Percentiles rank a stretch among this genome's conserved stretches.
These are phyloP conservation scores for Caenorhabditis parvicauda DNA, from an alignment of 2,888 invertebrate species.

Conservation along the genomic window DNA sequence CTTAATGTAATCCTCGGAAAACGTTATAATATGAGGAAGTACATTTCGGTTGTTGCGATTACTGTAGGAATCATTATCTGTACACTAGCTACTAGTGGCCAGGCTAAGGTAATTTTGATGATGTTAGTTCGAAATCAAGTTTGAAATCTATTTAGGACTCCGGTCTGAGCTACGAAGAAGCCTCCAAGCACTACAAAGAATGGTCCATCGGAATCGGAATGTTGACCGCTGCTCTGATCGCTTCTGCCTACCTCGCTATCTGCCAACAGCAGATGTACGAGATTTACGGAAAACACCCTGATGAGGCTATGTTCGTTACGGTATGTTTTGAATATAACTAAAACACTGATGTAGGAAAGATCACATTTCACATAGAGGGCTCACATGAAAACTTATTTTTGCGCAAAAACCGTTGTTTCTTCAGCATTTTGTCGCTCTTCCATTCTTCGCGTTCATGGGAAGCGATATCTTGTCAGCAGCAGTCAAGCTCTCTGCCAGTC, in stretches of 20 bases:
- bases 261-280: constrained; percentile 66
- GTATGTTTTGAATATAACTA: constrained; percentile 55
- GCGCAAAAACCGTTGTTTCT: neutral
- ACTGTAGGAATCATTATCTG: constrained; percentile 88
- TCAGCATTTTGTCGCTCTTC: constrained; percentile 83
- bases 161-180: constrained; percentile 48
- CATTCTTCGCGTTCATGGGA: constrained; percentile 80
- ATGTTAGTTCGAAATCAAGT: neutral
- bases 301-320: constrained; percentile 68
- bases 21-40: constrained; percentile 74
- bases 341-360: neutral
- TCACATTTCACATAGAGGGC: too few species aligned
- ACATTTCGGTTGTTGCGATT: constrained; percentile 86
- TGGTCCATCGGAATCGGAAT: constrained; percentile 66
- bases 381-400: neutral
- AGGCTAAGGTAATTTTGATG: neutral
- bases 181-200: constrained; percentile 55
- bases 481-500: constrained; percentile 70
- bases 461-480: constrained; percentile 78
- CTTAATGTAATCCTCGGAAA: constrained; percentile 89
- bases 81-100: constrained; percentile 72
- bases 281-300: constrained; percentile 82
- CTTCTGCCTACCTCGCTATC: constrained; percentile 77
- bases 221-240: constrained; percentile 81
- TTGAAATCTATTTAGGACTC: too few species aligned